Base-by-base conservation (phyloP, 2,888 invertebrate genomes). In the Xestobium rufovillosum region DNA sequence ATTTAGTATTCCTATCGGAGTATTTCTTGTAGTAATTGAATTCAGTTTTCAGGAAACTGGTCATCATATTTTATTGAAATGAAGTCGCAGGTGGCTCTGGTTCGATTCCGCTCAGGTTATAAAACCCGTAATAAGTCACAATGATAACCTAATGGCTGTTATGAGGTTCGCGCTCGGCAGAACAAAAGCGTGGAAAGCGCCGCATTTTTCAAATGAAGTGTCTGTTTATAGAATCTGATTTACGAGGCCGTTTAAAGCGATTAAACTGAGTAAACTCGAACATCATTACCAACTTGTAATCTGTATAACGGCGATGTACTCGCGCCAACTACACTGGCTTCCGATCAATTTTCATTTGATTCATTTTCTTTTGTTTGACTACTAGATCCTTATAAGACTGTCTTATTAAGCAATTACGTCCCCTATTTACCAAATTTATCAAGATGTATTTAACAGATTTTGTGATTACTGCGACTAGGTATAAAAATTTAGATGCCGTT, bases 31-130 rank as follows among this genome's bases (percentile, higher is more conserved):
- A 39, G 49, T 53, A 57, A 56, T 57, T 54, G 56, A 57, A 57
- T 55, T 53, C 49, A 49, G 49, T 54, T 52, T 52, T 51, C 50
- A 47, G 52, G 50, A 52, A 52, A 47, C 44, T 31, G 44, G 48
- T 49, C 49, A 49, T 53, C 56, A 52, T 60, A 59, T 59, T 60
- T 59, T 58, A 59, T 57, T 56, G 58, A 59, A 59, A 58, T 59
- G 57, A 59, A 59, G 59, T 58, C 56, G 58, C 60, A 60, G 59
- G 59, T 60, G 59, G 53, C 49, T n/a, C 45, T 38, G 40, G 52
- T 52, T 53, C 51, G 52, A 52, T 52, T 53, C 47, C 49, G 49
- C 39, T 37, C 39, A 43, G 47, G 48, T 54, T 53, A 53, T 55
- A 52, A 53, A 51, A 46, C 50, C 38, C 41, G 57, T 55, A 55